A percentile compares a stretch with the other conserved stretches of the same genome.
Evolutionary conservation across 2,888 invertebrate genomes (phyloP).

Genomic region (Eupithecia abbreviata): DNA sequence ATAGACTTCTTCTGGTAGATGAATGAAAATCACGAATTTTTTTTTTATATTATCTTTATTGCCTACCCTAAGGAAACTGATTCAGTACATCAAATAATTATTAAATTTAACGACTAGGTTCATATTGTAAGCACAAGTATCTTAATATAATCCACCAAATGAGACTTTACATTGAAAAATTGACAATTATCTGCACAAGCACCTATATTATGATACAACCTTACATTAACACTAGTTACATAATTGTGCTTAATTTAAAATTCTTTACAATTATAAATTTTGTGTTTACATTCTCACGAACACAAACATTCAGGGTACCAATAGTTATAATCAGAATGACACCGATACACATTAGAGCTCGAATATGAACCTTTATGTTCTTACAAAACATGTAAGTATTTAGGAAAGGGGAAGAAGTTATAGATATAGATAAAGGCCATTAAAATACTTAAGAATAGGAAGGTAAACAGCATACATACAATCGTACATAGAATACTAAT

Average conservation of each 20-base stretch:
- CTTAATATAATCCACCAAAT: slow-evolving; percentile 61
- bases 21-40: slow-evolving; percentile 23
- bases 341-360: background rate
- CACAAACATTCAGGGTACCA: slow-evolving; percentile 14
- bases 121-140: slow-evolving; percentile 69
- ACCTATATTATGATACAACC: slow-evolving; percentile 80
- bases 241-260: slow-evolving; percentile 53
- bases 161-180: slow-evolving; percentile 74
- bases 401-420: background rate
- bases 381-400: background rate
- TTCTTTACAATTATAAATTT: slow-evolving; percentile 20
- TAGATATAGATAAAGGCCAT: background rate
- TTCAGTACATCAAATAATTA: slow-evolving; percentile 79
- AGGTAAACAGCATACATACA: slow-evolving; percentile 41
- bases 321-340: slow-evolving; percentile 14
- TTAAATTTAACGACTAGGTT: slow-evolving; percentile 70
- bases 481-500: slow-evolving; percentile 47
- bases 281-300: slow-evolving; percentile 28
- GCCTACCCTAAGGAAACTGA: slow-evolving; percentile 68
- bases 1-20: background rate
- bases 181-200: slow-evolving; percentile 80
- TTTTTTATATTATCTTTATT: slow-evolving; percentile 62
- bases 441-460: background rate
- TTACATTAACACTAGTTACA: slow-evolving; percentile 61
- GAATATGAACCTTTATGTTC: background rate